Percentiles rank a stretch among this genome's conserved stretches.
These are phyloP conservation scores for Pseudomyrmex cubaensis DNA, from an alignment of 1,140 invertebrate species.

Conservation along the genomic window DNA sequence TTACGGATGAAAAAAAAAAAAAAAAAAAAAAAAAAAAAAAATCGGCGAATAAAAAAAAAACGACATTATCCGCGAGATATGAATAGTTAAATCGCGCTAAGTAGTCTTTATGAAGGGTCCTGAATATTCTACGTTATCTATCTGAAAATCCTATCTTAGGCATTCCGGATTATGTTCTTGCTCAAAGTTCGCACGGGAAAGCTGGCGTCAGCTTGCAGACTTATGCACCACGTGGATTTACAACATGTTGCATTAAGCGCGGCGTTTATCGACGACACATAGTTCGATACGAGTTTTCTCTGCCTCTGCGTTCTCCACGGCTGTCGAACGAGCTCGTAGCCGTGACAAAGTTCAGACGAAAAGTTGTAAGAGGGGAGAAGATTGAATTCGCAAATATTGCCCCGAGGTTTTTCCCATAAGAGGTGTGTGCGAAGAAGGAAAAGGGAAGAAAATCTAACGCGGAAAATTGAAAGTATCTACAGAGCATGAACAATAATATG, in stretches of 20 bases:
- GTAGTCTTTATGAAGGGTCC: not conserved
- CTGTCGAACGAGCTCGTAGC: conserved; percentile 29
- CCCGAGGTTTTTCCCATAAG: conserved; percentile 52
- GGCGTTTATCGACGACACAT: conserved; percentile 61
- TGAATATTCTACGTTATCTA: conserved; percentile 14
- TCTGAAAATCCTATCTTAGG: conserved; percentile 13
- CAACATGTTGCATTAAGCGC: conserved; percentile 51
- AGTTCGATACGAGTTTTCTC: conserved; percentile 45
- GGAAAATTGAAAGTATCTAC: conserved; percentile 31
- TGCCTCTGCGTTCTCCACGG: conserved; percentile 1
- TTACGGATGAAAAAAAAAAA: not conserved
- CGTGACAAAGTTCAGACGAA: conserved; percentile 38
- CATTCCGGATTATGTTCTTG: conserved; percentile 21
- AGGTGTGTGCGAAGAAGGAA: conserved; percentile 4
- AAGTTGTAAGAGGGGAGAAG: conserved; percentile 48
- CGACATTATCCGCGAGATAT: not conserved
- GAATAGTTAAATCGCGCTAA: not conserved
- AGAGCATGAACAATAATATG: not conserved
- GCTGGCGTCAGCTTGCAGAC: conserved; percentile 21
- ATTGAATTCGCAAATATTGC: conserved; percentile 72
- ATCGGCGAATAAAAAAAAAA: not conserved
- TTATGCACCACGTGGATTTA: conserved; percentile 28
- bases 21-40: conserved; percentile 13
- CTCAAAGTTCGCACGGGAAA: conserved; percentile 4
- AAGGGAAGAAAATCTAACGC: conserved; percentile 33